Evolutionary conservation across 2,797 vertebrate genomes (phyloP).

Genomic region (Acanthornis magna): DNA sequence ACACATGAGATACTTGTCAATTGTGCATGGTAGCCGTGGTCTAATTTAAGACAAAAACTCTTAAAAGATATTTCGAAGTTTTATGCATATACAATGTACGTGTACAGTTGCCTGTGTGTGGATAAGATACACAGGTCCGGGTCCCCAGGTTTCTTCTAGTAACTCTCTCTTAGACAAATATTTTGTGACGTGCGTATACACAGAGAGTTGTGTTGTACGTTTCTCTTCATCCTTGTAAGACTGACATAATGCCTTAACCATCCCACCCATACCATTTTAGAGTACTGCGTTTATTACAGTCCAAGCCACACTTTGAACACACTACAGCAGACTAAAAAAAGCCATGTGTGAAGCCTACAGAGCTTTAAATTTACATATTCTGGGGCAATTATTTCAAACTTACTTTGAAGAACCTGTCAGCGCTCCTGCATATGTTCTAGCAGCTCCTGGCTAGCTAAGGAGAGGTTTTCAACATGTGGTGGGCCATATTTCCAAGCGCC

Average conservation of each 20-base stretch:
- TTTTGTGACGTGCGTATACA: background rate
- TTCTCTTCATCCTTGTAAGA: background rate
- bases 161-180: background rate
- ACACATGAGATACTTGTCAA: slow-evolving; percentile 39
- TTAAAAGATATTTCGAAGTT: background rate
- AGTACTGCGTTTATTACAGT: background rate
- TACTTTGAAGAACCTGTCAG: background rate
- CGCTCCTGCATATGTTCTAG: background rate
- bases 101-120: too few species aligned
- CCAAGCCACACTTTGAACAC: background rate
- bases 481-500: background rate
- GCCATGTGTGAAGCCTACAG: fast-evolving
- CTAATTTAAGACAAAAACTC: slow-evolving; percentile 18
- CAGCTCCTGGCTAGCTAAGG: background rate
- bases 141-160: background rate
- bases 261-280: background rate
- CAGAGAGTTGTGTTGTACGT: background rate
- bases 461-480: background rate
- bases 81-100: background rate
- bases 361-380: background rate
- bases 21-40: background rate
- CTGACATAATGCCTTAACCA: background rate
- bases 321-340: background rate
- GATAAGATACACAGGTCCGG: background rate
- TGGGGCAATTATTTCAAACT: background rate